These are phyloP conservation scores for Callyntrura sp. DNA, from an alignment of 2,888 invertebrate species.

Conservation along the genomic window DNA sequence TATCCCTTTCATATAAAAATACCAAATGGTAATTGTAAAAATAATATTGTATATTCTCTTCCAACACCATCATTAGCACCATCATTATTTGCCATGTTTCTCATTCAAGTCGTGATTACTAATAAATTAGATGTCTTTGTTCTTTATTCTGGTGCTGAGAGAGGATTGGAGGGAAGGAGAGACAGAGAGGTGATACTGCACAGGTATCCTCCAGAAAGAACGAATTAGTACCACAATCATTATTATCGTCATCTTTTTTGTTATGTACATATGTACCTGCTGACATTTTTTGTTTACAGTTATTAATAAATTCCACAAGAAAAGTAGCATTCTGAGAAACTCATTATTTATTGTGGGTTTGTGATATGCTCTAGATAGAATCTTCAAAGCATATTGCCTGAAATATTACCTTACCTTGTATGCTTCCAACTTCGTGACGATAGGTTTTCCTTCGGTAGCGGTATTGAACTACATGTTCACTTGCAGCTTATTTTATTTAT, in stretches of 20 bases:
- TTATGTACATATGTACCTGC: neutral
- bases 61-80: constrained; percentile 39
- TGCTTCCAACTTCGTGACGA: no score
- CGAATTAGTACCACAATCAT: neutral
- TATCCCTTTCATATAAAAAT: constrained; percentile 65
- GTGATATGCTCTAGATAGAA: no score
- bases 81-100: constrained; percentile 77
- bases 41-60: constrained; percentile 36
- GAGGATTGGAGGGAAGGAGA: neutral
- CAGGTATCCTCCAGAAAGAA: neutral
- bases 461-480: neutral
- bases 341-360: neutral
- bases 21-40: constrained; percentile 52
- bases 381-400: no score
- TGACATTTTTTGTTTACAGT: neutral
- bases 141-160: constrained; percentile 34
- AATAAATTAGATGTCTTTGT: constrained; percentile 81
- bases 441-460: neutral
- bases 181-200: neutral
- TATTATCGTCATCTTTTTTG: neutral
- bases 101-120: constrained; percentile 81
- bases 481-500: no score
- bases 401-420: no score
- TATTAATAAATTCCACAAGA: constrained; percentile 10
- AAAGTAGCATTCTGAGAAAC: neutral